Conservation (phyloP, 1,140 invertebrate genomes). For the Diorhabda carinulata region DNA sequence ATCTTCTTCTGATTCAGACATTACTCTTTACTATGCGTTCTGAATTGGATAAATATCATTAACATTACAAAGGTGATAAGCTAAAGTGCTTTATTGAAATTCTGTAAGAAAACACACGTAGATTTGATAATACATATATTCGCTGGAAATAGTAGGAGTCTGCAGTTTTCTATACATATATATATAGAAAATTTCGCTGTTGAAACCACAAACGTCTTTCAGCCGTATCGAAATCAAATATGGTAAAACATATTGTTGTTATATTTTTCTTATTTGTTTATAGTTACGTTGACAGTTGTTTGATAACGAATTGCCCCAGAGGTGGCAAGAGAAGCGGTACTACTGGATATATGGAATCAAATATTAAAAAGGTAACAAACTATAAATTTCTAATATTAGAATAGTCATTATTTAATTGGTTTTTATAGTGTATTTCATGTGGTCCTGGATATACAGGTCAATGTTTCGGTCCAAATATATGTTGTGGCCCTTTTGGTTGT, state of each 20-base stretch:
- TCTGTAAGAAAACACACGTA: neutral
- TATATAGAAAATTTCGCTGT: no score
- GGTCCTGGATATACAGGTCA: conserved; percentile 50
- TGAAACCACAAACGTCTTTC: no score
- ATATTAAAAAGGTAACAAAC: conserved; percentile 42
- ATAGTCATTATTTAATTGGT: neutral
- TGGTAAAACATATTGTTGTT: conserved; percentile 19
- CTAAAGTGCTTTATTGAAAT: conserved; percentile 21
- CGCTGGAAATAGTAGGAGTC: no score
- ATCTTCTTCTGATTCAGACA: conserved; percentile 66
- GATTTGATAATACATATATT: no score
- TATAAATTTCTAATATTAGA: neutral
- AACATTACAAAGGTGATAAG: conserved; percentile 14
- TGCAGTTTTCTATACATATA: no score
- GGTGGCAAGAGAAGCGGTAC: conserved; percentile 52
- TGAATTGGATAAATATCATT: neutral
- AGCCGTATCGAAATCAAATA: conserved; percentile 1
- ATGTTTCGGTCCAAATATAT: conserved; percentile 55
- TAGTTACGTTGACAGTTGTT: conserved; percentile 45
- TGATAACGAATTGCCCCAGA: conserved; percentile 55
- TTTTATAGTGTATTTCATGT: conserved; percentile 50
- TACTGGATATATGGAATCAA: conserved; percentile 36
- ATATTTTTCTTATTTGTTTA: conserved; percentile 25
- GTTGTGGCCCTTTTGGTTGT: conserved; percentile 54
- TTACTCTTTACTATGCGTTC: conserved; percentile 33